Evolutionary conservation across 2,888 invertebrate species (phyloP), one percentile per base, ranked within the genome.

Genomic region (Hipparchia sbordonii): DNA sequence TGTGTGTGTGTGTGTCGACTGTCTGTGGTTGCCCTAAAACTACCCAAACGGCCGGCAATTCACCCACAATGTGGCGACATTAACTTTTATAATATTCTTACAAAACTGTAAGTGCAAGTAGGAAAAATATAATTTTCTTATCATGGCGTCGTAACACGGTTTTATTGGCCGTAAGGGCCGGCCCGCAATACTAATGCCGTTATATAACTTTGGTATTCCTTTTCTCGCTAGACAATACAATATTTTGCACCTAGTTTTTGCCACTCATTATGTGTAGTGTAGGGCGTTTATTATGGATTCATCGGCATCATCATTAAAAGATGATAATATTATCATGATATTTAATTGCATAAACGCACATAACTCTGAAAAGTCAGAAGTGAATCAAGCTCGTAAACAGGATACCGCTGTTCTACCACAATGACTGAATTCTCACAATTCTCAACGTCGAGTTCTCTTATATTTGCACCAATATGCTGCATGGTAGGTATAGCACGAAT

Each of bases 81-180:
- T 67, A 67, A 67, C 67, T 67, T 67, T 67, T 67, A 67, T 56
- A 70, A 70, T 70, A 70, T 61, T 62, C 69, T 10, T 9, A 67
- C 67, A 67, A 67, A 67, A 67, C 67, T 67, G 56, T 67, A 56
- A 57, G 45, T 45, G 33, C 66, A 48, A 63, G 63, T 65, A 65
- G 33, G 67, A 46, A 67, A 56, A 67, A 67, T 67, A 67, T 57
- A 56, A 67, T 57, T 67, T 67, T 56, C 67, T 67, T 67, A 56
- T 67, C 67, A 67, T 67, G n/a, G 56, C 56, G 39, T 67, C 67
- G 67, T 67, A 67, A 67, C 67, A 65, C 65, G 52, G 52, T 52
- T 65, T 65, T 65, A 65, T 65, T 51, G 65, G 65, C 65, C 51
- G 52, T 51, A 33, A 65, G 65, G 51, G 13, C 10, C 52, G 65